Evolutionary conservation across 2,113 vertebrate species (phyloP).

Genomic region (Amia ocellicauda): DNA sequence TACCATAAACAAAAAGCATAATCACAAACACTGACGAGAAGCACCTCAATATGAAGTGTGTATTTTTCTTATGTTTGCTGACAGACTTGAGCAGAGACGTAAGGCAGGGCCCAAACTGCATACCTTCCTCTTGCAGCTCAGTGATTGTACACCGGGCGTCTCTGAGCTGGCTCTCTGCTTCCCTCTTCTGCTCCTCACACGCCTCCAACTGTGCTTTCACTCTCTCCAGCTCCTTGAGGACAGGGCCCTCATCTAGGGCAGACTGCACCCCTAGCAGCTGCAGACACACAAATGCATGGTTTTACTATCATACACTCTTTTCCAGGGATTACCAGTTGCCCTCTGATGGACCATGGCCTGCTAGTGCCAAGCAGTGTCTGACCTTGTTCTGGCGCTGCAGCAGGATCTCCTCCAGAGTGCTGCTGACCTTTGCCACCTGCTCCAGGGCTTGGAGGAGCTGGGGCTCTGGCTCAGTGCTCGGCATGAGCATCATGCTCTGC

Average conservation of each 20-base stretch:
- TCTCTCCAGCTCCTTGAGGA: slow-evolving; percentile 47
- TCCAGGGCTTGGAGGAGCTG: slow-evolving; percentile 61
- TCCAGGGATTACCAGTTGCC: too few relatives aligned
- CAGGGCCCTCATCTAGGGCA: slow-evolving; percentile 21
- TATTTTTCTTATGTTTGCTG: too few relatives aligned
- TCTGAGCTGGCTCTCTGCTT: slow-evolving; percentile 38
- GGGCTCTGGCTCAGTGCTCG: slow-evolving; percentile 30
- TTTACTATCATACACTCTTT: too few relatives aligned
- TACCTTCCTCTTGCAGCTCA: slow-evolving; percentile 60
- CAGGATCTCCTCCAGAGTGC: slow-evolving; percentile 51
- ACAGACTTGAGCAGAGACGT: too few relatives aligned
- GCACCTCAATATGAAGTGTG: too few relatives aligned
- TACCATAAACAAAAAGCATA: too few relatives aligned
- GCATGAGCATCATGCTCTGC: slow-evolving; percentile 43
- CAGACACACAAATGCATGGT: not conserved
- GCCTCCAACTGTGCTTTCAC: slow-evolving; percentile 44
- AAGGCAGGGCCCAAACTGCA: too few relatives aligned
- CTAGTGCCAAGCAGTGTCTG: not conserved
- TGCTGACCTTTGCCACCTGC: slow-evolving; percentile 52
- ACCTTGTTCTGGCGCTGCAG: slow-evolving; percentile 54
- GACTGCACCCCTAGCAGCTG: slow-evolving; percentile 46
- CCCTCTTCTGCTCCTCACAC: slow-evolving; percentile 39
- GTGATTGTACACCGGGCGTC: slow-evolving; percentile 30
- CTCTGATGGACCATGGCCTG: too few relatives aligned
- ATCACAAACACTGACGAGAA: too few relatives aligned